Evolutionary conservation across 2,797 vertebrate species (phyloP).

Genomic region (Podargus strigoides): DNA sequence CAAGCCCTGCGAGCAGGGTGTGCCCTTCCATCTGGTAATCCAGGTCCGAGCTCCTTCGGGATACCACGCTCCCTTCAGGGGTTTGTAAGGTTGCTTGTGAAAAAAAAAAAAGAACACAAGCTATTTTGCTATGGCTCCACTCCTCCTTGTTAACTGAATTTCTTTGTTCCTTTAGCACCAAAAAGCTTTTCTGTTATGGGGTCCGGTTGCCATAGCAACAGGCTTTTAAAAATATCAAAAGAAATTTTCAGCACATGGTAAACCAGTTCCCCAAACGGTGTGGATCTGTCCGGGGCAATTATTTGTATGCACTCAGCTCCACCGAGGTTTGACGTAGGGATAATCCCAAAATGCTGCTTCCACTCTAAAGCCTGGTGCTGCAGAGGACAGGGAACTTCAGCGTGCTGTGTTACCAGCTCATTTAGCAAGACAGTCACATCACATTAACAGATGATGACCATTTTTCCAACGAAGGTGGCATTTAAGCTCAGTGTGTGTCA

Average conservation of each 20-base stretch:
- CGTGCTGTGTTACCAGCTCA: not conserved
- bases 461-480: not conserved
- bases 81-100: not conserved
- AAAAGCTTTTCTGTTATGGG: constrained; percentile 8
- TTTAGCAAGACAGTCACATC: not conserved
- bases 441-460: not conserved
- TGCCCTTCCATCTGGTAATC: not conserved
- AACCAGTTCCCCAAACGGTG: constrained; percentile 20
- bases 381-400: not conserved
- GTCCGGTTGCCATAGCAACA: constrained; percentile 18
- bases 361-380: not conserved
- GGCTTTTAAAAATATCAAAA: constrained; percentile 36
- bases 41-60: not conserved
- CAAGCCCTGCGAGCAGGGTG: not conserved
- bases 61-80: not conserved
- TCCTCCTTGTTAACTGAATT: not conserved
- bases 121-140: not conserved
- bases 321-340: not conserved
- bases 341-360: not conserved
- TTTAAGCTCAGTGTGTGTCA: not conserved
- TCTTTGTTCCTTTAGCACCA: not conserved
- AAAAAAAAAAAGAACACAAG: not conserved
- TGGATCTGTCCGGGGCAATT: not conserved
- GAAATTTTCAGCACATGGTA: constrained; percentile 17
- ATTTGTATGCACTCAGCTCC: not conserved